Conservation (phyloP, 2,888 invertebrate genomes). For the Seira ritae region DNA sequence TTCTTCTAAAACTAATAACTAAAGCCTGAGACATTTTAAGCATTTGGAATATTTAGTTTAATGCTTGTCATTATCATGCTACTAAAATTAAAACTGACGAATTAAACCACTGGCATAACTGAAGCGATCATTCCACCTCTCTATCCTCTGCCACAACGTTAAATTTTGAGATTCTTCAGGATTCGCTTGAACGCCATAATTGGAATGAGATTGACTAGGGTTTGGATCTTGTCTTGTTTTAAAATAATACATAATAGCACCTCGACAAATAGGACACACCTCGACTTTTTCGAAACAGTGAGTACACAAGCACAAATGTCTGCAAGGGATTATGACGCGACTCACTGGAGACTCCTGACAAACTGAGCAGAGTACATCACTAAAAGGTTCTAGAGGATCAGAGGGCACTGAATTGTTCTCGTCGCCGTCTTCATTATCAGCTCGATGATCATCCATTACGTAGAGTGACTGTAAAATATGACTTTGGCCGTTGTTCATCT, state of each 20-base stretch:
- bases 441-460: conserved; percentile 61
- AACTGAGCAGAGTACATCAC: conserved; percentile 82
- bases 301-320: conserved; percentile 90
- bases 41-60: too few relatives aligned
- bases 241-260: conserved; percentile 61
- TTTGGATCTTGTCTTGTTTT: conserved; percentile 57
- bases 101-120: conserved; percentile 44
- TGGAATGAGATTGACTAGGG: background rate
- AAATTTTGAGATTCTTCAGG: conserved; percentile 15
- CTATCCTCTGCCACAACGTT: conserved; percentile 36
- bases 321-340: conserved; percentile 87
- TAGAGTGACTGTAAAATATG: conserved; percentile 80
- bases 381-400: conserved; percentile 46
- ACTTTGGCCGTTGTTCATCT: conserved; percentile 88
- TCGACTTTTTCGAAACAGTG: conserved; percentile 88
- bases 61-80: too few relatives aligned
- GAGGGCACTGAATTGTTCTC: background rate
- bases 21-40: too few relatives aligned
- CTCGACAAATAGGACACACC: conserved; percentile 69
- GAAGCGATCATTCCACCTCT: conserved; percentile 48
- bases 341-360: conserved; percentile 88
- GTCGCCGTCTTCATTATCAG: conserved; percentile 45
- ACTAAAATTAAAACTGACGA: conserved; percentile 23
- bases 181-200: background rate
- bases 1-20: too few relatives aligned